Base-by-base conservation (phyloP, 2,888 invertebrate genomes). In the Cremastinae sp. region DNA sequence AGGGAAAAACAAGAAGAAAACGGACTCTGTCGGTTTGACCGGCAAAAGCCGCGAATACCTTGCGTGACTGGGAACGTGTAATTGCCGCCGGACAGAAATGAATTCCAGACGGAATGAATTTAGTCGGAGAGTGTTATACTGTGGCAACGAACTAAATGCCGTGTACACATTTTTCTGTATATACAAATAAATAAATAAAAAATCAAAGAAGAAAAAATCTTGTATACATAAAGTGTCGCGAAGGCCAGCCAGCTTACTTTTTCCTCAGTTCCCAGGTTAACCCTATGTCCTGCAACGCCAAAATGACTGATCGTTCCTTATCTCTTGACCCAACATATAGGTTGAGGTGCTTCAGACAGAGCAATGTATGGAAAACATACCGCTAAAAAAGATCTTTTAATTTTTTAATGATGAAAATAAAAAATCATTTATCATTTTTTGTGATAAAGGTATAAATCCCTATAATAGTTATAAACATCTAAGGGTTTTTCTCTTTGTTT, bases 161-260 rank as follows among this genome's bases (percentile, higher is more conserved):
- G 59, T 38, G 22, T 20, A 47, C n/a, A 51, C 16, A 58, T 22
- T 22, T 22, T 7, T 38, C 10, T 38, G 20, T 59, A 16, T 36
- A 56, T 36, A 54, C 18, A 38, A 51, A 54, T 62, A 38, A 49
- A 18, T n/a, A 47, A 22, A 10, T 49, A 12, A 4, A 22, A 16
- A 4, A 56, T 49, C 20, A 12, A 14, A n/a, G 34, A 28, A 28
- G 28, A 28, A 28, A 28, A 3, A 28, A 28, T 28, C 5, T 28
- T 28, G 28, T 28, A 45, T 10, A 74, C 79, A 79, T 74, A 74
- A n/a, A 79, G 80, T 85, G 82, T 84, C 83, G 81, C 82, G 86
- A 87, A 87, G 87, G 86, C 84, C 87, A 85, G 76, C 84, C 81
- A 80, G 83, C 82, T 84, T 80, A 84, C 84, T 86, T 86, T 86